phyloP scores from a whole-genome alignment of 1,140 invertebrate species.

The Pogonognathellus flavescens region DNA sequence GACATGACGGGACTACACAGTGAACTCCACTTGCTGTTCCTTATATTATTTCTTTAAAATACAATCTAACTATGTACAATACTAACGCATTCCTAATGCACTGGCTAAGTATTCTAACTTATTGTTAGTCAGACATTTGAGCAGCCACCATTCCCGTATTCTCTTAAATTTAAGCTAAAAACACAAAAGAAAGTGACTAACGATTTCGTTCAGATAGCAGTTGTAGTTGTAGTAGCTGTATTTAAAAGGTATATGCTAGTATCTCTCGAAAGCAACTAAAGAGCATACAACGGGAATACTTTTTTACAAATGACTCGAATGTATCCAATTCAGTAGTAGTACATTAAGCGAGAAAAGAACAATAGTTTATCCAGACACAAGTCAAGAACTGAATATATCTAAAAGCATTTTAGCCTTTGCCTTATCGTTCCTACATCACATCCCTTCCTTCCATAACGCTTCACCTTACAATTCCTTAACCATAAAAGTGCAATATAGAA shows the following conservation, averaged over 20 bases:
- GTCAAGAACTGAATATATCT: constrained; percentile 27
- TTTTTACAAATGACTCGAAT: constrained; percentile 20
- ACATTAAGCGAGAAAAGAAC: constrained; percentile 18
- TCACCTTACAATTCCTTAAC: background rate
- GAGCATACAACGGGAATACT: background rate
- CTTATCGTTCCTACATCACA: constrained; percentile 38
- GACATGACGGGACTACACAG: constrained; percentile 42
- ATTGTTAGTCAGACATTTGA: constrained; percentile 25
- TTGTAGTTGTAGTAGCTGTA: background rate
- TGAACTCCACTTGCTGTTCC: background rate
- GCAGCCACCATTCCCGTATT: background rate
- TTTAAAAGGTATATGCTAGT: too few relatives aligned
- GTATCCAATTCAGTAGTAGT: background rate
- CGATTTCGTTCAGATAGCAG: constrained; percentile 21
- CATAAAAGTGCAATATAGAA: background rate
- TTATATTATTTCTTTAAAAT: background rate
- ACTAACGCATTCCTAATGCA: constrained; percentile 35
- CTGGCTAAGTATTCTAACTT: background rate
- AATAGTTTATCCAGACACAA: constrained; percentile 31
- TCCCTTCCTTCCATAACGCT: background rate
- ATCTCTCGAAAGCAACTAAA: too few relatives aligned
- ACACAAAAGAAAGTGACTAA: constrained; percentile 49
- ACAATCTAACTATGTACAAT: constrained; percentile 4
- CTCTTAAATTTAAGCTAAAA: constrained; percentile 43
- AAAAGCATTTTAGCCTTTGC: constrained; percentile 21